Conservation (phyloP, 2,888 invertebrate species). For the Erebia palarica region DNA sequence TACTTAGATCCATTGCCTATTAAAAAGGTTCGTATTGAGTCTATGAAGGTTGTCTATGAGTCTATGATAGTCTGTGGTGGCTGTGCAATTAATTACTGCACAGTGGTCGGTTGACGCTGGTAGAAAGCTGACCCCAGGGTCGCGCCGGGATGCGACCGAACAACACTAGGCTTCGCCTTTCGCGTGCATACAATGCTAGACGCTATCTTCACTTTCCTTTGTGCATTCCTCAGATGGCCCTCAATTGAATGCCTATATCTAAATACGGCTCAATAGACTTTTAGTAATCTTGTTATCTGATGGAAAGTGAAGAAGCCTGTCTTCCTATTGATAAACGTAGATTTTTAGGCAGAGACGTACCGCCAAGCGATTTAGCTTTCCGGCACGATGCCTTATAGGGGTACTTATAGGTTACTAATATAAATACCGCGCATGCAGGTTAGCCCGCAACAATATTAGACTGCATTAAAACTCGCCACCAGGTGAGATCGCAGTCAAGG, state of each 20-base stretch:
- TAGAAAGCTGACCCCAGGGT: conserved; percentile 72
- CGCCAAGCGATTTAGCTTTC: neutral
- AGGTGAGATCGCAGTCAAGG: no score
- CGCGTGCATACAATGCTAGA: conserved; percentile 34
- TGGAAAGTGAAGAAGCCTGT: conserved; percentile 11
- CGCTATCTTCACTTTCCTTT: conserved; percentile 37
- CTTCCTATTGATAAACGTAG: neutral
- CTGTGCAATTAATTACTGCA: conserved; percentile 58
- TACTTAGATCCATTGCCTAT: no score
- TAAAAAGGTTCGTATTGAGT: neutral
- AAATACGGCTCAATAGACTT: conserved; percentile 17
- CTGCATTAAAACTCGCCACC: no score
- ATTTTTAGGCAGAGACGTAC: neutral
- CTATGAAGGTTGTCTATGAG: conserved; percentile 22
- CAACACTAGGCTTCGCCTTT: conserved; percentile 35
- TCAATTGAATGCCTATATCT: conserved; percentile 23
- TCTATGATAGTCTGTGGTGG: conserved; percentile 34
- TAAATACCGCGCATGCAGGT: no score
- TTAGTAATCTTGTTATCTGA: conserved; percentile 8
- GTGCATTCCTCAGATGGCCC: conserved; percentile 24
- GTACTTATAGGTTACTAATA: no score
- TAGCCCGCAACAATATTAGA: no score
- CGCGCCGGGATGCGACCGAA: conserved; percentile 49
- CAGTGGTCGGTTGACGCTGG: conserved; percentile 62
- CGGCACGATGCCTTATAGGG: no score